A percentile compares a stretch with the other conserved stretches of the same genome.
Conservation (phyloP, 2,888 invertebrate genomes). For the Orthosia gracilis region DNA sequence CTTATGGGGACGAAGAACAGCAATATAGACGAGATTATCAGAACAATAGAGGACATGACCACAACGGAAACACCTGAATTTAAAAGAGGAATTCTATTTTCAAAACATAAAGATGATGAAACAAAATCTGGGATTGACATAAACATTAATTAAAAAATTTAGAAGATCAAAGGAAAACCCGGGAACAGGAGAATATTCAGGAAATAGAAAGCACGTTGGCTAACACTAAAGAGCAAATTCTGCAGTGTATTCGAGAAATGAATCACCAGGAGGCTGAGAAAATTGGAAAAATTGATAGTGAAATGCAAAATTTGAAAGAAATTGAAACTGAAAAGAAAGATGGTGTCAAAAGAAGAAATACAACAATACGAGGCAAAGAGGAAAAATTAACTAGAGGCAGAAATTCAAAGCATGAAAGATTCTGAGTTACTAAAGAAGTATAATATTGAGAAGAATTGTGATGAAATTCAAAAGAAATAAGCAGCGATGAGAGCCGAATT, state of each 20-base stretch:
- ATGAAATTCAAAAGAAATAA: background rate
- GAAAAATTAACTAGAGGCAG: background rate
- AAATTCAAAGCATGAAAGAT: background rate
- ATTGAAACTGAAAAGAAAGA: slow-evolving; percentile 4
- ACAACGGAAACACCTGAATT: background rate
- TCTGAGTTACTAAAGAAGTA: background rate
- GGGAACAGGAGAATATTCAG: background rate
- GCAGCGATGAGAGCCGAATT: background rate
- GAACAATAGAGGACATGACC: background rate
- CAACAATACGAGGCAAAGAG: background rate
- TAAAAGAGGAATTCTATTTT: background rate
- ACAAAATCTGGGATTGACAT: background rate
- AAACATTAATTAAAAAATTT: background rate
- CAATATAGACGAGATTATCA: slow-evolving; percentile 2
- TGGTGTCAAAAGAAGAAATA: too few relatives aligned
- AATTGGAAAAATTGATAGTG: too few relatives aligned
- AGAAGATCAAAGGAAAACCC: background rate
- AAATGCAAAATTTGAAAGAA: slow-evolving; percentile 2
- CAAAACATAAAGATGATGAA: background rate
- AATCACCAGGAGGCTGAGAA: background rate
- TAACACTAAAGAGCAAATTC: background rate
- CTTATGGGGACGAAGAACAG: background rate
- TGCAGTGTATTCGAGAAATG: background rate
- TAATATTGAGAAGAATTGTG: background rate
- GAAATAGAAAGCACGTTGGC: background rate